These are phyloP conservation scores for Punctoribates punctum DNA, from an alignment of 2,888 invertebrate species.

Conservation along the genomic window DNA sequence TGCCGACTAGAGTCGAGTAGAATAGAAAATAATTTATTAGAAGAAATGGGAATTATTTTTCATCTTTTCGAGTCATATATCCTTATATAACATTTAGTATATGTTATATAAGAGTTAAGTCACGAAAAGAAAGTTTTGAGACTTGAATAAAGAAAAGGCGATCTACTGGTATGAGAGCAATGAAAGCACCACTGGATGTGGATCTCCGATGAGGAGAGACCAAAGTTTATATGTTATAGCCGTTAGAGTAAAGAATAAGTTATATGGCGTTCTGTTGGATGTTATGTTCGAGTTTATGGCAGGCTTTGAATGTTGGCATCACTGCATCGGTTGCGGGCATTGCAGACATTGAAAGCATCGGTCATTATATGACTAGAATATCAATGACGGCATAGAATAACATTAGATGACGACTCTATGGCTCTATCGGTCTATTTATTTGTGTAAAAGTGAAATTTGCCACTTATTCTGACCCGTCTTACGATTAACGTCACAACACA, in stretches of 20 bases:
- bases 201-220: not conserved
- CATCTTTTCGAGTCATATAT: not conserved
- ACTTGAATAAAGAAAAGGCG: not conserved
- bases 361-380: constrained; percentile 29
- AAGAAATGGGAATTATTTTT: not conserved
- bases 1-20: not conserved
- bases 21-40: not conserved
- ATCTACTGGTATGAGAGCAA: not conserved
- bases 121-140: constrained; percentile 21
- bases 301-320: not conserved
- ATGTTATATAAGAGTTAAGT: constrained; percentile 29
- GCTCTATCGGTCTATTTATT: constrained; percentile 15
- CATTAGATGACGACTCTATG: not conserved
- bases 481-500: not conserved
- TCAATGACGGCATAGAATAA: constrained; percentile 21
- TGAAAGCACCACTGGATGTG: not conserved
- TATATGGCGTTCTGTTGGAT: not conserved
- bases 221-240: not conserved
- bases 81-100: constrained; percentile 15
- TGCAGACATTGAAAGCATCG: too few relatives aligned
- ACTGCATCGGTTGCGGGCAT: constrained; percentile 10
- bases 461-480: not conserved
- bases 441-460: constrained; percentile 4
- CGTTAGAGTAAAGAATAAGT: constrained; percentile 4
- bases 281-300: constrained; percentile 12